These are phyloP conservation scores for Agriopis leucophaearia DNA, from an alignment of 2,888 invertebrate genomes.

Conservation along the genomic window DNA sequence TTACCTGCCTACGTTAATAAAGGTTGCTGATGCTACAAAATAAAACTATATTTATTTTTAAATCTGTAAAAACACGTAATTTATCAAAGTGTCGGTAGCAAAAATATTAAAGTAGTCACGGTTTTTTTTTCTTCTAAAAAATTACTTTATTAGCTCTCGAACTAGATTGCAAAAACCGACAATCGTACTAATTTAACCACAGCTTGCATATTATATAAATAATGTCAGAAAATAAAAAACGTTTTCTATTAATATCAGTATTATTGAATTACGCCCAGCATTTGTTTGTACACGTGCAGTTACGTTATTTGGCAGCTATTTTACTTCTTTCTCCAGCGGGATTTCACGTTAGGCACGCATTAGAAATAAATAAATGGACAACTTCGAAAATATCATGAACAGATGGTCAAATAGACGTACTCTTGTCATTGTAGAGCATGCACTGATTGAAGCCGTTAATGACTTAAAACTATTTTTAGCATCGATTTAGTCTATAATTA, in stretches of 20 bases:
- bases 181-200: no score
- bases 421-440: neutral
- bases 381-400: neutral
- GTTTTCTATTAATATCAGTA: neutral
- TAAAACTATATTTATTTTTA: no score
- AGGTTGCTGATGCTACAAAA: no score
- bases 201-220: neutral
- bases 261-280: neutral
- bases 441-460: neutral
- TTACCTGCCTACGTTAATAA: no score
- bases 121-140: no score
- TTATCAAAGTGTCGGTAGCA: no score
- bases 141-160: no score
- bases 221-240: neutral
- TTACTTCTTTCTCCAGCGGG: constrained; percentile 13
- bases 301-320: constrained; percentile 20
- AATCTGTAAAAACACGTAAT: no score
- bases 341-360: constrained; percentile 15
- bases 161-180: no score
- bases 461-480: no score
- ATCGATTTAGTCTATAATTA: no score
- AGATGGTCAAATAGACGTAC: neutral
- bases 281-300: constrained; percentile 11
- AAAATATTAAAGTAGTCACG: no score
- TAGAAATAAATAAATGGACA: neutral